A percentile compares a stretch with the other conserved stretches of the same genome.
Conservation (phyloP, 2,797 vertebrate genomes). For the Hoplostethus atlanticus region DNA sequence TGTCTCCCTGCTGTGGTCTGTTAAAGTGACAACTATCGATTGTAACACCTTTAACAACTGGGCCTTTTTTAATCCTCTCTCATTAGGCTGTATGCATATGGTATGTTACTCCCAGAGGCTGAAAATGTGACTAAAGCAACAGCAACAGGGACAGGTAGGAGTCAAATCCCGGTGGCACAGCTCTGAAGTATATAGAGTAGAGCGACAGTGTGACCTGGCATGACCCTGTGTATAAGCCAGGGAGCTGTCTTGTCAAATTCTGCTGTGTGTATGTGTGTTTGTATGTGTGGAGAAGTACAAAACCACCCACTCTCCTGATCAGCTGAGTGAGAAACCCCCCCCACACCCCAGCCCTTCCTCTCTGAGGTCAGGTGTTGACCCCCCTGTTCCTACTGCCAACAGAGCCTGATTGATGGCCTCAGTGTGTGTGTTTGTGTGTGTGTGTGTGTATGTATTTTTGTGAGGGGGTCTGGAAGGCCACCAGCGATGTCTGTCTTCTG, state of each 20-base stretch:
- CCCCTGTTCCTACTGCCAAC: slow-evolving; percentile 50
- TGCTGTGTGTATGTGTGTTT: slow-evolving; percentile 7
- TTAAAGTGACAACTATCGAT: background rate
- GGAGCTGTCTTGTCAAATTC: background rate
- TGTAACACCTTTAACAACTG: background rate
- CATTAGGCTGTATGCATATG: slow-evolving; percentile 6
- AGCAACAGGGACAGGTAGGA: background rate
- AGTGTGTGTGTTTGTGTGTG: slow-evolving; percentile 20
- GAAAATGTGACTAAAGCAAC: slow-evolving; percentile 1
- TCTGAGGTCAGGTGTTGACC: slow-evolving; percentile 55
- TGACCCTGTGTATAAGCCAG: slow-evolving; percentile 1
- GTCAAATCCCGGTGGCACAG: background rate
- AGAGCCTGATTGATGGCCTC: slow-evolving; percentile 21
- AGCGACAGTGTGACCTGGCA: background rate
- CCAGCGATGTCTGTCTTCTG: slow-evolving; percentile 44
- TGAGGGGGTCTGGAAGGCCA: background rate
- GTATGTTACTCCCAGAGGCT: background rate
- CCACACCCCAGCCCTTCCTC: background rate
- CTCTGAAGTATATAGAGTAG: background rate
- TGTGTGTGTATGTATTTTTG: slow-evolving; percentile 7
- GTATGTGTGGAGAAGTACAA: slow-evolving; percentile 1
- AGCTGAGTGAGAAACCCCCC: slow-evolving; percentile 50
- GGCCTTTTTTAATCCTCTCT: background rate
- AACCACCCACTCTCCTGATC: slow-evolving; percentile 29
- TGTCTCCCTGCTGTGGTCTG: background rate